These are phyloP conservation scores for Trichonephila inaurata DNA, from an alignment of 1,140 invertebrate species.

Conservation along the genomic window DNA sequence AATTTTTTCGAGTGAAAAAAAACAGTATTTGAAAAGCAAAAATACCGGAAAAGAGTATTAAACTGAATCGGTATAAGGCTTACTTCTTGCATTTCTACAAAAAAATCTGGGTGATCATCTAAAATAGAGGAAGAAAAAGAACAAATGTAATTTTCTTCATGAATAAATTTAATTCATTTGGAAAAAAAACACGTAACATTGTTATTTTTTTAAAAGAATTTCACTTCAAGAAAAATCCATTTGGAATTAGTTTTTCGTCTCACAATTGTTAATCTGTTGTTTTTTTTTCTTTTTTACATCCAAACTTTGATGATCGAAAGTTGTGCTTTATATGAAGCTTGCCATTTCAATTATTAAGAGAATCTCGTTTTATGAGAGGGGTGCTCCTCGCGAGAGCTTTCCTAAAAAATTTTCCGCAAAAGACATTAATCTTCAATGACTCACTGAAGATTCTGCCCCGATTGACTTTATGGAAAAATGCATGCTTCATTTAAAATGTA, in stretches of 20 bases:
- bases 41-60: no score
- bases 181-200: not conserved
- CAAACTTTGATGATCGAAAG: slow-evolving; percentile 1
- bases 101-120: not conserved
- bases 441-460: no score
- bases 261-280: not conserved
- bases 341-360: not conserved
- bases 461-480: no score
- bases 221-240: not conserved
- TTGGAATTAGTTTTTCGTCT: not conserved
- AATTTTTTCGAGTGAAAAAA: no score
- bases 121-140: not conserved
- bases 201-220: not conserved
- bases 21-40: no score
- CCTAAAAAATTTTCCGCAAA: no score
- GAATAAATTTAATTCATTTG: not conserved
- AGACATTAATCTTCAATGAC: no score
- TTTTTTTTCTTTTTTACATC: not conserved
- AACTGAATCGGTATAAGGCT: no score
- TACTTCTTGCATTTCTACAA: not conserved
- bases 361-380: not conserved
- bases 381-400: no score
- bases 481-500: no score
- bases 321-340: not conserved
- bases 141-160: not conserved